Conservation (phyloP, 2,888 invertebrate species). For the Cheilosia pagana region DNA sequence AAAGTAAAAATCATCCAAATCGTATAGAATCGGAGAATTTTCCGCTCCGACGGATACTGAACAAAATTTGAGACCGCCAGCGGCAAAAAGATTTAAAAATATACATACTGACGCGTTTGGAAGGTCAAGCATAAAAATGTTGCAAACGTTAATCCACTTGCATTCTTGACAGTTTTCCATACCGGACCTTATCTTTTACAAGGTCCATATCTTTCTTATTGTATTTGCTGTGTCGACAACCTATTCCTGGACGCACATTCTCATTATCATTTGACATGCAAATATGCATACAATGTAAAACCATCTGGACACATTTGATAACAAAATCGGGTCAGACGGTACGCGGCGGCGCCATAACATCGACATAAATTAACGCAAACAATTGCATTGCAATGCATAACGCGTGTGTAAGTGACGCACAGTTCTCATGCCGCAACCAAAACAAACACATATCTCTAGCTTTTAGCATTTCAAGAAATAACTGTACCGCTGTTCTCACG, state of each 20-base stretch:
- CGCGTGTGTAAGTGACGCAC: not conserved
- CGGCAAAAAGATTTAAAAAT: no score
- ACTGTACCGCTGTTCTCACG: constrained; percentile 35
- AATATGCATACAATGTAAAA: not conserved
- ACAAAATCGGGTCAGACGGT: not conserved
- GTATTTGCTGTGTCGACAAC: not conserved
- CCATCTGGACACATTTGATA: not conserved
- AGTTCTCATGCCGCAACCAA: not conserved
- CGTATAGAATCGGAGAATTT: no score
- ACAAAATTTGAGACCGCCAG: no score
- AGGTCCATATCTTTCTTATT: no score
- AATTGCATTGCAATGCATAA: not conserved
- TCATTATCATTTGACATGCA: not conserved
- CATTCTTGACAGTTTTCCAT: no score
- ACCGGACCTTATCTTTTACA: no score
- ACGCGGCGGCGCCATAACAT: not conserved
- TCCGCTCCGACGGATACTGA: no score
- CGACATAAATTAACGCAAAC: not conserved
- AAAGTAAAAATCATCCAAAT: no score
- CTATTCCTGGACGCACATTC: no score
- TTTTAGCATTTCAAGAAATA: not conserved
- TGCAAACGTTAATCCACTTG: no score
- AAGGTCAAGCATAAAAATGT: no score
- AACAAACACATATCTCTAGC: not conserved
- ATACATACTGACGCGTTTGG: no score